Conservation (phyloP, 2,113 vertebrate species). For the Syrmaticus mikado region DNA sequence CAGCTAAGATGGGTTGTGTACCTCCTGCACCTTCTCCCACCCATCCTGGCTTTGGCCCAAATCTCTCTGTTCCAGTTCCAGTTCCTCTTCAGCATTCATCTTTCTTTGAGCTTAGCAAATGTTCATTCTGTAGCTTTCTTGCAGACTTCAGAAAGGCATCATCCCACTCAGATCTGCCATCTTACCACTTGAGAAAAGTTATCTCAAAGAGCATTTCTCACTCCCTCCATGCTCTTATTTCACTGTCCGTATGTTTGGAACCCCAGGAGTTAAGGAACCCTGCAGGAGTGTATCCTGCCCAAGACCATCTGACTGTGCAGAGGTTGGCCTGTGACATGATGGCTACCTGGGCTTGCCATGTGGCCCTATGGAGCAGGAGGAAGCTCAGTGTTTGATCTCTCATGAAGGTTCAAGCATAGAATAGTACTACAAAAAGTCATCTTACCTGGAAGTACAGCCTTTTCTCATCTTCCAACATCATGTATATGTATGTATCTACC, state of each 20-base stretch:
- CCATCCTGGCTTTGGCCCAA: neutral
- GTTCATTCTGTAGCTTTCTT: neutral
- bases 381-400: neutral
- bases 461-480: neutral
- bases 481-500: neutral
- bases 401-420: neutral
- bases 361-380: neutral
- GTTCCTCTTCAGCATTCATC: neutral
- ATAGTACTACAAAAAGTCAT: neutral
- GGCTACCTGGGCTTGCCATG: neutral
- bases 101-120: constrained; percentile 25
- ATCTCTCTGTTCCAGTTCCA: constrained; percentile 21
- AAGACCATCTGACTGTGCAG: rapidly evolving
- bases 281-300: neutral
- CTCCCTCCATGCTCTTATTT: neutral
- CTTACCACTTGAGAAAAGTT: constrained; percentile 10
- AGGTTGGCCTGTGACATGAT: rapidly evolving
- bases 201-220: neutral
- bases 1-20: constrained; percentile 3
- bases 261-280: neutral
- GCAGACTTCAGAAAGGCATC: constrained; percentile 1
- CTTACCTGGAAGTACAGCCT: neutral
- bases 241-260: neutral
- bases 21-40: constrained; percentile 47
- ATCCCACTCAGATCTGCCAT: constrained; percentile 31